Conservation (phyloP, 2,113 vertebrate genomes). For the Atlantisia rogersi region DNA sequence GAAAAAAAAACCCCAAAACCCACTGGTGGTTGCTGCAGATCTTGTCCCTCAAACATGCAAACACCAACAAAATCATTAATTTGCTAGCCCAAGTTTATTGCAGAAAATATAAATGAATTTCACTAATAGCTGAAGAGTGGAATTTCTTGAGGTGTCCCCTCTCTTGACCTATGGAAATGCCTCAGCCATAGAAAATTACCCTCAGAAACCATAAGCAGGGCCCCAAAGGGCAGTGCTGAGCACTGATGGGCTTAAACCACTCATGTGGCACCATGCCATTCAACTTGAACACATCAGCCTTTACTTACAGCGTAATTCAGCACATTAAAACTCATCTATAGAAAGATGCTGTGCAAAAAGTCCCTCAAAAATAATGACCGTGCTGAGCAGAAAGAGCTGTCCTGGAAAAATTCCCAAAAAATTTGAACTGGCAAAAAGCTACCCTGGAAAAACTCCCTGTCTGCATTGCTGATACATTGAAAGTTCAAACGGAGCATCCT, state of each 20-base stretch:
- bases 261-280: neutral
- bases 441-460: neutral
- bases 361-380: neutral
- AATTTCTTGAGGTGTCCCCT: neutral
- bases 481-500: slow-evolving; percentile 2
- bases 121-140: neutral
- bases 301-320: neutral
- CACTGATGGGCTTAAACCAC: neutral
- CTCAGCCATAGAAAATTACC: neutral
- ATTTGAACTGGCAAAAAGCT: neutral
- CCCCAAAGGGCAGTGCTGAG: neutral
- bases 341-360: neutral
- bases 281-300: neutral
- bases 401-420: neutral
- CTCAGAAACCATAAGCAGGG: neutral
- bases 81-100: neutral
- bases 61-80: neutral
- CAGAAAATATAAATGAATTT: neutral
- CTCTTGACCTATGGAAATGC: slow-evolving; percentile 9
- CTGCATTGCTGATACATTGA: neutral
- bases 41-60: neutral
- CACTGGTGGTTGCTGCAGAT: neutral
- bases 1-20: neutral
- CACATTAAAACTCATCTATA: neutral
- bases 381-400: neutral